Base-by-base conservation (phyloP, 2,888 invertebrate genomes). In the Oxystoma pomonae region DNA sequence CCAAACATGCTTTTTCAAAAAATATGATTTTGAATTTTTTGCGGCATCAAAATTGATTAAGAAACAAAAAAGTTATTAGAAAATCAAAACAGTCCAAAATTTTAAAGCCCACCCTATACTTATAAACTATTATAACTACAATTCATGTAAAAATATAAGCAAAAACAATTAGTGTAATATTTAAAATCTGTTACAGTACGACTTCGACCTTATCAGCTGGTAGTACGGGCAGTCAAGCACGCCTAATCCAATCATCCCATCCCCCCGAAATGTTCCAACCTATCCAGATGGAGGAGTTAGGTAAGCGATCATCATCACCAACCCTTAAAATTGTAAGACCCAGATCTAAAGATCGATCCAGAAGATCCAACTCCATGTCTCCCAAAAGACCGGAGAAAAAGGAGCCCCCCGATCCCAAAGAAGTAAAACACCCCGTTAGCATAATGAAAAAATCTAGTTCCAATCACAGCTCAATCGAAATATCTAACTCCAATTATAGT, bases 171-270 rank as follows among this genome's bases (percentile, higher is more conserved):
- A 50, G 9, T 50, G 9, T 50, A n/a, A n/a, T 50, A n/a, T 50
- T n/a, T 12, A 12, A 50, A 50, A 12, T 50, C 50, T 19, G 65
- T 66, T 73, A 53, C 65, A 94, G 94, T 84, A 95, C 95, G 76
- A 94, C 95, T 73, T 95, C 95, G 75, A 96, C 96, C 68, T 85
- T 96, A 78, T 95, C 94, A 73, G 94, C 94, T 66, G 94, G 95
- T 77, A 95, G 94, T 82, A 94, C 94, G 60, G 92, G 95, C 76
- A 94, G 93, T 80, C 94, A 94, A 82, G 94, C 96, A 65, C 88
- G 94, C 75, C 87, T 96, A 77, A 94, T 96, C 78, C 95, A 95
- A 83, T 93, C 95, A 70, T 96, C 95, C 72, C 92, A 95, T 82
- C 94, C 94, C 76, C 96, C 96, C 65, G 90, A 93, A 75, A 92